Base-by-base conservation (phyloP, 2,888 invertebrate species). In the Nomada ruficornis region DNA sequence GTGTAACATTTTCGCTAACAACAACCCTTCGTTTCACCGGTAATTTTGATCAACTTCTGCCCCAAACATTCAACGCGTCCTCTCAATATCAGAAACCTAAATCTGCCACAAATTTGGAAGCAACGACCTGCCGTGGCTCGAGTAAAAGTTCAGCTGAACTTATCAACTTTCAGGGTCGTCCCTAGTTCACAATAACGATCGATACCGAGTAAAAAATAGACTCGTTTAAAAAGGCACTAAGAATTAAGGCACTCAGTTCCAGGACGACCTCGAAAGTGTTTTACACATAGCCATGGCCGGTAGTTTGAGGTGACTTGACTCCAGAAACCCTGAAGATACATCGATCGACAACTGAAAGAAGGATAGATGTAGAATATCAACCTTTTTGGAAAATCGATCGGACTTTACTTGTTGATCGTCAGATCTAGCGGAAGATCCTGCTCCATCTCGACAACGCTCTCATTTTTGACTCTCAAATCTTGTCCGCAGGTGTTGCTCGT, bases 341-440 rank as follows among this genome's bases (percentile, higher is more conserved):
- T 26, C 50, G 50, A 23, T 2, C n/a, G 23, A 23, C 10, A 57
- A 23, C 23, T 3, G 26, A 57, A 26, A 23, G 57, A 57, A 57
- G 57, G 13, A 11, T n/a, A n/a, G 23, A 55, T 47, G 47, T 15
- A 47, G 15, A 47, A 15, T 13, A 15, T 47, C 13, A 15, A 47
- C 15, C 36, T 15, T 47, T 15, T 47, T 47, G 47, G 0, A 20
- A 23, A 23, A 7, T 10, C 18, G 5, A 55, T 0, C 23, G 18
- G 18, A 13, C 1, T 10, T 92, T 89, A 94, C 80, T 94, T 94
- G 77, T 93, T 94, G 89, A 93, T 91, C 79, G 92, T 95, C 88
- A 94, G 89, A 80, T 94, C 94, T 68, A 94, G 87, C 10, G 94
- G 94, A 70, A 94, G 86, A 82, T 94, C 94, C 84, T 94, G 94